Base-by-base conservation (phyloP, 2,888 invertebrate genomes). In the Sturmia bella region DNA sequence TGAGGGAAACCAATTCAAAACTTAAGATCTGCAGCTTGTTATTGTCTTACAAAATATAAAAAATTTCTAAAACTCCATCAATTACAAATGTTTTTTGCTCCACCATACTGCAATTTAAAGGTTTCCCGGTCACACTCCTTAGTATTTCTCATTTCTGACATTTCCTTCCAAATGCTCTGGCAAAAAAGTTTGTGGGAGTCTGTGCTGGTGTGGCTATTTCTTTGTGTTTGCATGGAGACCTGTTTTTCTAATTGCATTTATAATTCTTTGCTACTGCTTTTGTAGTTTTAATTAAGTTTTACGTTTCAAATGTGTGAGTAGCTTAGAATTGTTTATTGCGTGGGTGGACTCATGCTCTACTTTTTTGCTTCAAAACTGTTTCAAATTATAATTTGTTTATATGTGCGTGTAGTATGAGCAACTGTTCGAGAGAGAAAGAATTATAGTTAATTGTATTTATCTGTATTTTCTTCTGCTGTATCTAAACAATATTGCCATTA, bases 231-330 rank as follows among this genome's bases (percentile, higher is more conserved):
- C 43, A 1, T 43, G 9, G 19, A 43, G 43, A 56, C 56, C 12
- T 59, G 37, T 64, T 70, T 66, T 74, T 50, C 37, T 70, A 69
- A 77, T 64, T 77, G 52, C 75, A 76, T 76, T 80, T 66, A 54
- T 57, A 56, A 12, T 11, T 27, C n/a, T 68, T 15, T 64, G 37
- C 54, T 70, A 48, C 48, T 63, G 69, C 68, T 69, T 43, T 81
- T 77, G 69, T 64, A 69, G 63, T 74, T 69, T 81, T 81, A 77
- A 81, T 81, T 77, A 77, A 81, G 52, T 81, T 81, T 50, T 52
- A 52, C 59, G 21, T 73, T 52, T 32, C n/a, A 32, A 32, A 54
- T 66, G 11, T 64, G 61, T 45, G 59, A 17, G 64, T 76, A 56
- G 50, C 13, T 61, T 52, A n/a, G 17, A 48, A 37, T 5, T 24